Evolutionary conservation across 2,888 invertebrate genomes (phyloP), one percentile per base, ranked within the genome.

Genomic region (Lasioglossum oenotherae): DNA sequence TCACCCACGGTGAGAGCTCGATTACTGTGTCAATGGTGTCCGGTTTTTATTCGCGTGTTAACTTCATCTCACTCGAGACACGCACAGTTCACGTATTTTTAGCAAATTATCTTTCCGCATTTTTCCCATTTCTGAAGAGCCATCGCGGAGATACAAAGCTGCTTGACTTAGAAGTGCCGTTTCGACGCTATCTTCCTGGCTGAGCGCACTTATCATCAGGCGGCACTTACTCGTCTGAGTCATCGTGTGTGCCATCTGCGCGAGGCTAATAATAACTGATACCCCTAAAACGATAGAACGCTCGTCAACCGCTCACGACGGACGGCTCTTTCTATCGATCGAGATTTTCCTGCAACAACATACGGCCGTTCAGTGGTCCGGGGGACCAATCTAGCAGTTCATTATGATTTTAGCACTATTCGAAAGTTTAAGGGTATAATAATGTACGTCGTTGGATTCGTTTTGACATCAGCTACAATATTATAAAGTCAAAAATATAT

Each of bases 261-360:
- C 82, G 38, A 31, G 74, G 82, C 89, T 90, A 90, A 89, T 87
- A 89, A 88, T 90, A 90, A 77, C 83, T 72, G 82, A 84, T 84
- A 81, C 72, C 69, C 87, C 77, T 85, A 81, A 89, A 89, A 88
- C 72, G 86, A 89, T 82, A 73, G 67, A 84, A 84, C 78, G 35
- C 46, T 72, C 75, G 49, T 53, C 85, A 46, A 75, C 31, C 41
- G 27, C 16, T 41, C 49, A 23, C 27, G 19, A 10, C 49, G 5
- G 31, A 73, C 49, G 12, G 19, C 44, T 76, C 41, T 38, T 60
- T 41, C 49, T 12, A 35, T 83, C 23, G 74, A 72, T 74, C 53
- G 46, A 53, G 57, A 57, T 60, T 78, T 69, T 46, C 74, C 60
- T 31, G 67, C 31, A 35, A 31, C 67, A 19, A 31, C 5, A 19